These are phyloP conservation scores for Artemia sp. DNA, from an alignment of 2,888 invertebrate species.

Conservation along the genomic window DNA sequence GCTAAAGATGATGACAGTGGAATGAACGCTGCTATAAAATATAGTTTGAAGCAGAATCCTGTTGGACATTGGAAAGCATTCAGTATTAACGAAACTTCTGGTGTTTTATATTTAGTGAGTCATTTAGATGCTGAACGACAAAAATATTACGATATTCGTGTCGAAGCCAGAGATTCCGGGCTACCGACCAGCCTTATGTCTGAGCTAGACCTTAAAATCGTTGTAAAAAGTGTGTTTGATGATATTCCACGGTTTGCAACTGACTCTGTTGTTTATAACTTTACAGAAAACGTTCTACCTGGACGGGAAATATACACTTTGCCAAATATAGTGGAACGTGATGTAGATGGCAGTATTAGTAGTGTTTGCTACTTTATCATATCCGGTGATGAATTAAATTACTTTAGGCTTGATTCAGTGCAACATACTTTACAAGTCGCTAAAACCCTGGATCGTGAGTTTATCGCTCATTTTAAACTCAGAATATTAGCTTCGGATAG, in stretches of 20 bases:
- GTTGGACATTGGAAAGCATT: constrained; percentile 66
- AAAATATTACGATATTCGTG: constrained; percentile 71
- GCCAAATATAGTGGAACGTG: constrained; percentile 65
- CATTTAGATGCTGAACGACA: constrained; percentile 64
- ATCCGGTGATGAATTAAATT: constrained; percentile 55
- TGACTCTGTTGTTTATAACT: constrained; percentile 50
- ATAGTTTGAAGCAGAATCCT: constrained; percentile 60
- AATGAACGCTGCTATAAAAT: constrained; percentile 71
- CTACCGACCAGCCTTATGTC: constrained; percentile 68
- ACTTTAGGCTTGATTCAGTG: constrained; percentile 52
- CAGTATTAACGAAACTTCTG: constrained; percentile 56
- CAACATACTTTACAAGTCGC: constrained; percentile 49
- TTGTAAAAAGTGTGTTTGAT: constrained; percentile 72
- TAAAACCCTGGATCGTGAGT: not conserved
- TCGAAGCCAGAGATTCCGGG: constrained; percentile 78
- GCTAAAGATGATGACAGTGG: constrained; percentile 80
- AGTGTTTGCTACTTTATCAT: constrained; percentile 84
- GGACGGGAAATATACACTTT: constrained; percentile 49
- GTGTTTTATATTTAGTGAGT: constrained; percentile 51
- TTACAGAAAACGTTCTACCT: constrained; percentile 48
- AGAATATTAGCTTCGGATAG: constrained; percentile 67
- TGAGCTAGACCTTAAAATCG: constrained; percentile 68
- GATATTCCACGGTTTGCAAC: constrained; percentile 69
- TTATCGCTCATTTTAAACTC: constrained; percentile 42
- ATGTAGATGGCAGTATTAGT: constrained; percentile 61